These are phyloP conservation scores for Thereuonema tuberculata DNA, from an alignment of 1,140 invertebrate species.

Conservation along the genomic window DNA sequence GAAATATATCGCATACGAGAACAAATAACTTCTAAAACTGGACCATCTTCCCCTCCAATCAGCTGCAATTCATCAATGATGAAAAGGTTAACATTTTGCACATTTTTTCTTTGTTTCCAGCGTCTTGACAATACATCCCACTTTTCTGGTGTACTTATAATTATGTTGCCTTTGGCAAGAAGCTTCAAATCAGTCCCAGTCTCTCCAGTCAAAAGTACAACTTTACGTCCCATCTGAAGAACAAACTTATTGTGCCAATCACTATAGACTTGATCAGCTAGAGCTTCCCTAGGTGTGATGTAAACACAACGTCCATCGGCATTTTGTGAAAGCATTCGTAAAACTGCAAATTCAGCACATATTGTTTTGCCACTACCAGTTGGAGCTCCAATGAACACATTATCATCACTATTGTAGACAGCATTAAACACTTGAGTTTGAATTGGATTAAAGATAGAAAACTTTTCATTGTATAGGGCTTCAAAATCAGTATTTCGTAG, in stretches of 20 bases:
- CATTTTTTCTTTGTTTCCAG: conserved; percentile 98
- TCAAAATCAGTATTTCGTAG: conserved; percentile 72
- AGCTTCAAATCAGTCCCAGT: conserved; percentile 93
- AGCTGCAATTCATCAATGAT: conserved; percentile 95
- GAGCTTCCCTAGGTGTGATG: conserved; percentile 75
- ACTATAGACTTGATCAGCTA: conserved; percentile 78
- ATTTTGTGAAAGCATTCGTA: conserved; percentile 68
- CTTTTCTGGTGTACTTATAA: conserved; percentile 93
- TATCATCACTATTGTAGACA: conserved; percentile 96
- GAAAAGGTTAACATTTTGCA: conserved; percentile 92
- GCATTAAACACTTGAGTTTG: conserved; percentile 99
- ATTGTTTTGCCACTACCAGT: conserved; percentile 95
- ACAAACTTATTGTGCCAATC: conserved; percentile 88
- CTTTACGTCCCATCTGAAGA: conserved; percentile 59
- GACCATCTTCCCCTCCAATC: conserved; percentile 43
- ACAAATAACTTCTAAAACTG: conserved; percentile 92
- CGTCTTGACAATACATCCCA: conserved; percentile 96
- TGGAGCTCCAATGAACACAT: conserved; percentile 95
- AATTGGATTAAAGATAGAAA: conserved; percentile 95
- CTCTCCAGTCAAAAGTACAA: conserved; percentile 91
- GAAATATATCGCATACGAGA: conserved; percentile 96
- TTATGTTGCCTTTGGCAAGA: conserved; percentile 63
- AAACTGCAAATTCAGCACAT: conserved; percentile 91
- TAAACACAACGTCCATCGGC: conserved; percentile 62
- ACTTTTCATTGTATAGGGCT: conserved; percentile 65